Evolutionary conservation across 2,888 invertebrate species (phyloP).

Genomic region (Erynnis tages): DNA sequence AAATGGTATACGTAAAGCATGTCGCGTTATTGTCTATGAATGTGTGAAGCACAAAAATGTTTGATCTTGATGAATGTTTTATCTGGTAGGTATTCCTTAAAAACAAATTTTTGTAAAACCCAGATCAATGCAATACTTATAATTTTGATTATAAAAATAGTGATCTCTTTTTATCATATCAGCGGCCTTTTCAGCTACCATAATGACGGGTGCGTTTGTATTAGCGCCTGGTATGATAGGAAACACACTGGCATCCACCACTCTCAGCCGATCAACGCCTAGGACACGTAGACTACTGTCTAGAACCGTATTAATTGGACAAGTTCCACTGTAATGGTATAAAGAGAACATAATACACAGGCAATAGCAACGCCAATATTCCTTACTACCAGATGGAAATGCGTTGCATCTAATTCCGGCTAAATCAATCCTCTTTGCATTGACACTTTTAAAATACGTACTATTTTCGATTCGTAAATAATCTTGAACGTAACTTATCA

Average conservation of each 20-base stretch:
- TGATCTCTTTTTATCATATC: slow-evolving; percentile 84
- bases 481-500: slow-evolving; percentile 37
- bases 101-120: too few species aligned
- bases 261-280: slow-evolving; percentile 54
- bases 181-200: slow-evolving; percentile 90
- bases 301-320: slow-evolving; percentile 45
- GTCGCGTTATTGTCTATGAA: too few species aligned
- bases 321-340: slow-evolving; percentile 43
- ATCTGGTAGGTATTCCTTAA: too few species aligned
- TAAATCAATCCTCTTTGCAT: slow-evolving; percentile 37
- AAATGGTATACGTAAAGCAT: too few species aligned
- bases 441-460: slow-evolving; percentile 34
- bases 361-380: slow-evolving; percentile 42
- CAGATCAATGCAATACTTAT: too few species aligned
- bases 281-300: slow-evolving; percentile 39
- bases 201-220: slow-evolving; percentile 88
- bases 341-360: slow-evolving; percentile 38
- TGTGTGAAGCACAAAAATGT: too few species aligned
- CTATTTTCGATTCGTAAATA: slow-evolving; percentile 39
- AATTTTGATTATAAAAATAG: too few species aligned
- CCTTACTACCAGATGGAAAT: slow-evolving; percentile 14
- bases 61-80: too few species aligned
- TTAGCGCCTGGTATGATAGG: slow-evolving; percentile 88
- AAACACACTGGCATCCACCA: slow-evolving; percentile 89
- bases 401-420: slow-evolving; percentile 34